These are phyloP conservation scores for Oenanthe melanoleuca DNA, from an alignment of 2,113 vertebrate species.

Conservation along the genomic window DNA sequence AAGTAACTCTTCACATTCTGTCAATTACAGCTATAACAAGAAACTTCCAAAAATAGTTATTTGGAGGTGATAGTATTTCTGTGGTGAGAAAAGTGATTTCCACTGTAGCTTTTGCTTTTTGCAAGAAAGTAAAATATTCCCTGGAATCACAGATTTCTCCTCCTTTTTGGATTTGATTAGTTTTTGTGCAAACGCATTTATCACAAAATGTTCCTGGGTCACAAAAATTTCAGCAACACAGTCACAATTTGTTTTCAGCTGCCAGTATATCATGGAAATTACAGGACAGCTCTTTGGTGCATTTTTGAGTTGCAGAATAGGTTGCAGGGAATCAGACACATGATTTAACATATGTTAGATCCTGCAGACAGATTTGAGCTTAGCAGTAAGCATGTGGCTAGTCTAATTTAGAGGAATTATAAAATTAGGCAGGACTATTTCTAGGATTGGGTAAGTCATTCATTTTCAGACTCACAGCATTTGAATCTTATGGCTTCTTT, in stretches of 20 bases:
- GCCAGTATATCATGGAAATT: neutral
- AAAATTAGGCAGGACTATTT: constrained; percentile 57
- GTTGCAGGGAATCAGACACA: constrained; percentile 43
- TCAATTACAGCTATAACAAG: constrained; percentile 36
- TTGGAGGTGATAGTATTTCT: constrained; percentile 33
- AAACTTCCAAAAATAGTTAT: constrained; percentile 37
- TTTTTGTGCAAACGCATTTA: neutral
- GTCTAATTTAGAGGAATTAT: constrained; percentile 65
- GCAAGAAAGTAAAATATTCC: neutral
- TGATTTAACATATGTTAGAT: constrained; percentile 58
- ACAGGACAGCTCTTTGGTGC: neutral
- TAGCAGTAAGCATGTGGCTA: constrained; percentile 62
- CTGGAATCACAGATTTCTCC: neutral
- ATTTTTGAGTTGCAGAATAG: constrained; percentile 8
- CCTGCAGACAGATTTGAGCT: constrained; percentile 59
- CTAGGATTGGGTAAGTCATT: constrained; percentile 3
- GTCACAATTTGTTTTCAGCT: neutral
- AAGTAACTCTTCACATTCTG: constrained; percentile 15
- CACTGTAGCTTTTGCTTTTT: constrained; percentile 1
- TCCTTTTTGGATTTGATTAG: neutral
- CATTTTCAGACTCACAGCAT: neutral
- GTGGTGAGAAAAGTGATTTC: constrained; percentile 13
- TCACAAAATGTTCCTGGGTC: neutral
- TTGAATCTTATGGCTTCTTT: neutral
- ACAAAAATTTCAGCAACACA: neutral